These are phyloP conservation scores for Carcharodon carcharias DNA, from an alignment of 2,797 vertebrate genomes.

Conservation along the genomic window DNA sequence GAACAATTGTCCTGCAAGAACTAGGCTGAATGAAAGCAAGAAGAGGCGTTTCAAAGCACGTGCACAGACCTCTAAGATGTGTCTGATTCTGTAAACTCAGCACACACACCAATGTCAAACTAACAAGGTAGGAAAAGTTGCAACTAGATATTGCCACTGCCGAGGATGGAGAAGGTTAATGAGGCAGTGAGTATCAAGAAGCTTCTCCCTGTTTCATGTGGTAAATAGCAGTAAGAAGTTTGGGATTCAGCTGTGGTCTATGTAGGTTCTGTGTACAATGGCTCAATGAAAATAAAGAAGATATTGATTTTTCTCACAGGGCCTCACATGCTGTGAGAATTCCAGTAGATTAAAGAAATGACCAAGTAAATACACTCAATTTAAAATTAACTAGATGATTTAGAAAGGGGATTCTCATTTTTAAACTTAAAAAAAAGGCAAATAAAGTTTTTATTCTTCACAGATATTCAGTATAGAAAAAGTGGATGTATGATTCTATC, in stretches of 20 bases:
- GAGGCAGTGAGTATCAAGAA: background rate
- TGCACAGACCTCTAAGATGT: background rate
- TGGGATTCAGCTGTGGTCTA: background rate
- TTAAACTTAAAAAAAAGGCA: background rate
- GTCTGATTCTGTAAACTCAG: background rate
- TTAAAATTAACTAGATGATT: background rate
- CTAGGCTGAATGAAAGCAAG: too few species aligned
- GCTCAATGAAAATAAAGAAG: background rate
- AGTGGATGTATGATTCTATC: background rate
- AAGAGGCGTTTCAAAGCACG: background rate
- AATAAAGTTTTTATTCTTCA: background rate
- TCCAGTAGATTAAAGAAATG: background rate
- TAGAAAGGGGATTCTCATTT: background rate
- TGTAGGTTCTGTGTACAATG: background rate
- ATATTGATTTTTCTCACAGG: background rate
- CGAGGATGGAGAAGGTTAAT: background rate
- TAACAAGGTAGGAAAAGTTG: background rate
- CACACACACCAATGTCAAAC: background rate
- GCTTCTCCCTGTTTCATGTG: background rate
- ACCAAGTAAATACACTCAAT: background rate
- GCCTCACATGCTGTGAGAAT: background rate
- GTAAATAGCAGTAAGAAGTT: background rate
- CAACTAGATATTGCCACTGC: background rate
- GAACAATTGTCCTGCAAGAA: background rate
- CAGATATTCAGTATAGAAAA: background rate